phyloP scores from a whole-genome alignment of 2,797 vertebrate species.

The Phoeniculus purpureus region DNA sequence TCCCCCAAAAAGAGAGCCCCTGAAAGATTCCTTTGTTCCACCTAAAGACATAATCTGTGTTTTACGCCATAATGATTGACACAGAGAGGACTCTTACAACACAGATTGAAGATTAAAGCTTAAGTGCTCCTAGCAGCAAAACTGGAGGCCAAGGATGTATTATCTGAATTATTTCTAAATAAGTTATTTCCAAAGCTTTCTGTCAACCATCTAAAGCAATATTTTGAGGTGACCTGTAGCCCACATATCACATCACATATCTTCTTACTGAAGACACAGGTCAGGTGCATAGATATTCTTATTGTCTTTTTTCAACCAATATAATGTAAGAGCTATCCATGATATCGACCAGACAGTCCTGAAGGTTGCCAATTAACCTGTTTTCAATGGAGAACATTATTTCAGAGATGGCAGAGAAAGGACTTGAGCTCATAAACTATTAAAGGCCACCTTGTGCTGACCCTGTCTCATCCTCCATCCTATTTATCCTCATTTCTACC shows the following conservation, averaged over 20 bases:
- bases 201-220: slow-evolving; percentile 19
- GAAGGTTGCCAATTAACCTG: neutral
- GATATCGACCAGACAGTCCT: neutral
- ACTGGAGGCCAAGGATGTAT: slow-evolving; percentile 2
- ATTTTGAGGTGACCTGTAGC: slow-evolving; percentile 37
- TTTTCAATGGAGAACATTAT: neutral
- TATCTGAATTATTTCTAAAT: slow-evolving; percentile 52
- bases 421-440: neutral
- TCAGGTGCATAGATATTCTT: slow-evolving; percentile 20
- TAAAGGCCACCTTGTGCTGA: neutral
- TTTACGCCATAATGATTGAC: neutral
- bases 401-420: neutral
- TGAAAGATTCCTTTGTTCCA: slow-evolving; percentile 48
- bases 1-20: neutral
- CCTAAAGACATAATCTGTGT: slow-evolving; percentile 28
- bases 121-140: slow-evolving; percentile 26
- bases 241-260: neutral
- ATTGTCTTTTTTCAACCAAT: slow-evolving; percentile 10
- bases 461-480: neutral
- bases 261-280: neutral
- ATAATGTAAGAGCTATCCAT: neutral
- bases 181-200: slow-evolving; percentile 54
- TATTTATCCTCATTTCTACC: neutral
- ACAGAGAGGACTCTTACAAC: neutral
- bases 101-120: slow-evolving; percentile 20